Percentiles rank a stretch among this genome's conserved stretches.
Conservation (phyloP, 2,797 vertebrate genomes). For the Cirrhinus molitorella region DNA sequence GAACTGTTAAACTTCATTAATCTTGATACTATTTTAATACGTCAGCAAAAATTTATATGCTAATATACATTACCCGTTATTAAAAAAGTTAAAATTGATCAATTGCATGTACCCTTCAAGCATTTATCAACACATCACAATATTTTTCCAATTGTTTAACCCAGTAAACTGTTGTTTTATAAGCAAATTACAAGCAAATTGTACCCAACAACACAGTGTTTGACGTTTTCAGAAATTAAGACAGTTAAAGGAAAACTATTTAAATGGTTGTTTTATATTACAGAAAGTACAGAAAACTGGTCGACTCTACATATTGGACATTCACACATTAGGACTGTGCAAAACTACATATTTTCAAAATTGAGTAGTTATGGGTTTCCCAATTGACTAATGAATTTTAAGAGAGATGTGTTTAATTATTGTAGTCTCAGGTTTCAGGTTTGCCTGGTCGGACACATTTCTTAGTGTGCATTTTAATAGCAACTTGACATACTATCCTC, state of each 20-base stretch:
- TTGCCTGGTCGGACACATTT: not conserved
- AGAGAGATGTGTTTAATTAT: not conserved
- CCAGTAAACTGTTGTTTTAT: not conserved
- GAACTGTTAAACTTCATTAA: no score
- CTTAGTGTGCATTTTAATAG: not conserved
- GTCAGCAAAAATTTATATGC: no score
- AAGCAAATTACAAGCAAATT: no score
- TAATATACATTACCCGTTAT: no score
- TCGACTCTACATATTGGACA: not conserved
- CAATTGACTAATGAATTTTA: not conserved
- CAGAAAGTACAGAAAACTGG: not conserved
- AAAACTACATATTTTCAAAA: not conserved
- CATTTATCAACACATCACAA: not conserved
- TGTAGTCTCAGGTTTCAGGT: not conserved
- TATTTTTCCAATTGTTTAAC: not conserved
- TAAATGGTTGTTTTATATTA: not conserved
- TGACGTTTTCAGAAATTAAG: not conserved
- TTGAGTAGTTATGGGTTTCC: not conserved
- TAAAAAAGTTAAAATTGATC: no score
- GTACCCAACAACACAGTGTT: no score
- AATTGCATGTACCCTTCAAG: not conserved
- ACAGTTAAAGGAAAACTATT: not conserved
- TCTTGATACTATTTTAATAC: no score
- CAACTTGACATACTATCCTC: not conserved
- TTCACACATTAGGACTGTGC: not conserved